Evolutionary conservation across 2,113 vertebrate species (phyloP).

Genomic region (Pseudonaja textilis): DNA sequence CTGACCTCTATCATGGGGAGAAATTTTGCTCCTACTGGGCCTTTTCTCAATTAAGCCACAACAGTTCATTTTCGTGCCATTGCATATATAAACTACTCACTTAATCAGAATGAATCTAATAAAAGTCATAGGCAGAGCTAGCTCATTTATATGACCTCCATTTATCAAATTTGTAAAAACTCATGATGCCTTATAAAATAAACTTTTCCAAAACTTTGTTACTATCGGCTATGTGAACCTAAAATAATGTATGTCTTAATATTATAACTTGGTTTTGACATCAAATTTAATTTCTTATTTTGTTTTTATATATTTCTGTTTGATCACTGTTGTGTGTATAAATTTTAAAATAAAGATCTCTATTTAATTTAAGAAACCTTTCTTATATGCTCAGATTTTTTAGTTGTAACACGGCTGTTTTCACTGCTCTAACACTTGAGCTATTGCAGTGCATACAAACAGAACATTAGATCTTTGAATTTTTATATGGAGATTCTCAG

Average conservation of each 20-base stretch:
- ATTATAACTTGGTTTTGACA: background rate
- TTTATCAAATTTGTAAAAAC: background rate
- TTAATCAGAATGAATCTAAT: background rate
- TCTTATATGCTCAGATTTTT: background rate
- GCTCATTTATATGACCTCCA: background rate
- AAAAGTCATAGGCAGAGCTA: background rate
- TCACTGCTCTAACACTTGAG: background rate
- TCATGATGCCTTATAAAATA: background rate
- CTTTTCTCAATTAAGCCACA: background rate
- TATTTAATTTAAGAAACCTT: background rate
- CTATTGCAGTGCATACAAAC: background rate
- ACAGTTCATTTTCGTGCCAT: background rate
- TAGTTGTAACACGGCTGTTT: fast-evolving
- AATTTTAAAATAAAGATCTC: background rate
- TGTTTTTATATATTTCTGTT: background rate
- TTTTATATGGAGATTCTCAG: too few species aligned
- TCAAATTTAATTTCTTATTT: background rate
- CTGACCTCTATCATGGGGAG: background rate
- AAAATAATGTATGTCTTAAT: background rate
- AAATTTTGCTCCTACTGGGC: background rate
- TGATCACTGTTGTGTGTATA: background rate
- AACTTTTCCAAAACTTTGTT: background rate
- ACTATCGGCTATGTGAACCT: background rate
- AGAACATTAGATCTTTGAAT: background rate
- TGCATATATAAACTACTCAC: background rate